These are phyloP conservation scores for Aplidium turbinatum DNA, from an alignment of 23 tunicate species.

Conservation along the genomic window DNA sequence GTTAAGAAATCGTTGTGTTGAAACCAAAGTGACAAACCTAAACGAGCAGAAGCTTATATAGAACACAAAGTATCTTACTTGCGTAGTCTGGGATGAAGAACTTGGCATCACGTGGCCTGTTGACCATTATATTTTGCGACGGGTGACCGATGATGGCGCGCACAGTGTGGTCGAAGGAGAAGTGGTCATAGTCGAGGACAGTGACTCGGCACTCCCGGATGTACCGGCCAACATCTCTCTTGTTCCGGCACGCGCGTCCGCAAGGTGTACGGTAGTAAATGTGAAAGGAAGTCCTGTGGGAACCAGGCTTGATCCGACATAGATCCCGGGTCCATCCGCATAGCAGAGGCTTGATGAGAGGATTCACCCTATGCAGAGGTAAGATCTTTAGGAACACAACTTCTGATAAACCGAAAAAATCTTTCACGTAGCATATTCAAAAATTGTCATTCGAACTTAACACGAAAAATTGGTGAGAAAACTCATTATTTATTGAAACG, in stretches of 20 bases:
- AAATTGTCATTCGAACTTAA: no score
- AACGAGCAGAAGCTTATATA: no score
- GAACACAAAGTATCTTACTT: slow-evolving; percentile 29
- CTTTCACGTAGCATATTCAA: no score
- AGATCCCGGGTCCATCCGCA: slow-evolving; percentile 80
- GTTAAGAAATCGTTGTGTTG: no score
- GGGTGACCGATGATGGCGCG: slow-evolving; percentile 31
- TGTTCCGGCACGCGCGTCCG: slow-evolving; percentile 70
- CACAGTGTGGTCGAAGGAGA: slow-evolving; percentile 75
- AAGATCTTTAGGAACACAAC: no score
- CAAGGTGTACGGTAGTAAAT: slow-evolving; percentile 80
- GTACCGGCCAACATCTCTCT: slow-evolving; percentile 68
- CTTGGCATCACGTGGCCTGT: slow-evolving; percentile 56
- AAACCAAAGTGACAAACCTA: no score
- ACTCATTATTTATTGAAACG: no score
- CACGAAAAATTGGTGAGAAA: no score
- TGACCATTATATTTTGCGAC: slow-evolving; percentile 11
- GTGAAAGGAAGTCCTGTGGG: slow-evolving; percentile 43
- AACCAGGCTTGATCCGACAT: slow-evolving; percentile 22
- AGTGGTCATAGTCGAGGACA: slow-evolving; percentile 58
- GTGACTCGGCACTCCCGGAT: slow-evolving; percentile 31
- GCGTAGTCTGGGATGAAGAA: slow-evolving; percentile 58
- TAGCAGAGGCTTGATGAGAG: slow-evolving; percentile 61
- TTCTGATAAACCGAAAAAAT: no score
- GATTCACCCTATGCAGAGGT: slow-evolving; percentile 61